Evolutionary conservation across 2,797 vertebrate species (phyloP).

Genomic region (Fistularia tabacaria): DNA sequence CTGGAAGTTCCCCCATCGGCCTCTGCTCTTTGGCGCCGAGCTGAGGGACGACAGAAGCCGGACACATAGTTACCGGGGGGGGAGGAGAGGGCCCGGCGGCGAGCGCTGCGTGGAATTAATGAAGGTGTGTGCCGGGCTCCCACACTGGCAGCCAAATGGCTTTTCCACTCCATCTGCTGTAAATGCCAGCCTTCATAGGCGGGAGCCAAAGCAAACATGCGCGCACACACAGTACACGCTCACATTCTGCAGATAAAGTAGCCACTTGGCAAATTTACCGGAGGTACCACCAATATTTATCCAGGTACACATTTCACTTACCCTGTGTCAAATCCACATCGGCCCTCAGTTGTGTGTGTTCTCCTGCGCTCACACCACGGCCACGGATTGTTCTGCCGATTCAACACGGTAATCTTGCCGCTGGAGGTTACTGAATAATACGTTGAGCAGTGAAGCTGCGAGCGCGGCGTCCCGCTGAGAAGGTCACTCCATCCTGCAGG

Average conservation of each 20-base stretch:
- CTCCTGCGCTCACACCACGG: neutral
- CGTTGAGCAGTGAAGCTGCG: too few species aligned
- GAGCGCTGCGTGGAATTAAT: slow-evolving; percentile 40
- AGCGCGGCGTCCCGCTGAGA: too few species aligned
- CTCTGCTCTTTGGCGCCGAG: too few species aligned
- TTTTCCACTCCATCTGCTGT: slow-evolving; percentile 51
- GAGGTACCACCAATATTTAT: slow-evolving; percentile 57
- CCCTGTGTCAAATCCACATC: slow-evolving; percentile 28
- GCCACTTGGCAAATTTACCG: slow-evolving; percentile 59
- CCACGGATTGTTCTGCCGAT: neutral
- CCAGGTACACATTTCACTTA: slow-evolving; percentile 39
- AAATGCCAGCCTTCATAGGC: slow-evolving; percentile 52
- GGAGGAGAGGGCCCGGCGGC: slow-evolving; percentile 29
- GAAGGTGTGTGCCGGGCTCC: slow-evolving; percentile 53
- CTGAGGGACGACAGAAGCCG: too few species aligned
- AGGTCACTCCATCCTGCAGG: too few species aligned
- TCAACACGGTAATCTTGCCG: too few species aligned
- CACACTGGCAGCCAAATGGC: slow-evolving; percentile 45
- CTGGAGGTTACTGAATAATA: too few species aligned
- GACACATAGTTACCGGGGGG: slow-evolving; percentile 15
- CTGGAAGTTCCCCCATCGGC: too few species aligned
- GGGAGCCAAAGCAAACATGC: slow-evolving; percentile 51
- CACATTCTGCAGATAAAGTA: slow-evolving; percentile 50
- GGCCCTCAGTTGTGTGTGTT: too few species aligned
- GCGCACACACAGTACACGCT: slow-evolving; percentile 31